Evolutionary conservation across 1,140 invertebrate species (phyloP).

Genomic region (Ceratoteleas bidentatus): DNA sequence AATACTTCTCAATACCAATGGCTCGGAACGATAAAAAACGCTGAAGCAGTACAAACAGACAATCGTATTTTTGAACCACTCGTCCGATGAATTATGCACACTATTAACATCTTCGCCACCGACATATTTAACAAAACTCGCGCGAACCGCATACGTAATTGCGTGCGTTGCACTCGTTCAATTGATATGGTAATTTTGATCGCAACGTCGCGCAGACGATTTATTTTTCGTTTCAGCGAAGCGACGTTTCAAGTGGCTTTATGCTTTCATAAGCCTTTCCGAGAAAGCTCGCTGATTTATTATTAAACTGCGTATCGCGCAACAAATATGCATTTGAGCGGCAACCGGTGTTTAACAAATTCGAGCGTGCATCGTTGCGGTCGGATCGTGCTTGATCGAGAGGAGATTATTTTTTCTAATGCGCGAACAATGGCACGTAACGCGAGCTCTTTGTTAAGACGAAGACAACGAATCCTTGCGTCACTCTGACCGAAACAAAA

Average conservation of each 20-base stretch:
- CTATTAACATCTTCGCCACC: not conserved
- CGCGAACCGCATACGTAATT: not conserved
- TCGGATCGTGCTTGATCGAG: slow-evolving; percentile 31
- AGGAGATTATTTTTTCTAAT: slow-evolving; percentile 38
- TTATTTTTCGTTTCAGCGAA: slow-evolving; percentile 34
- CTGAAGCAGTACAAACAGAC: not conserved
- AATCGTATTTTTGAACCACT: too few species aligned
- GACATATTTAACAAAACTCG: not conserved
- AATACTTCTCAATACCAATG: too few species aligned
- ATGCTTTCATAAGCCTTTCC: slow-evolving; percentile 20
- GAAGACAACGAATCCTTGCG: slow-evolving; percentile 35
- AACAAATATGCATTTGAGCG: slow-evolving; percentile 42
- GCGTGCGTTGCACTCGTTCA: not conserved
- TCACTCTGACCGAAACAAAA: slow-evolving; percentile 21
- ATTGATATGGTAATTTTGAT: slow-evolving; percentile 24
- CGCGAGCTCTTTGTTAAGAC: slow-evolving; percentile 20
- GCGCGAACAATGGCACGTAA: slow-evolving; percentile 51
- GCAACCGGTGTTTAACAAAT: slow-evolving; percentile 46
- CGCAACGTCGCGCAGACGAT: not conserved
- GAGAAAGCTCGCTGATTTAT: slow-evolving; percentile 33
- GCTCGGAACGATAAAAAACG: not conserved
- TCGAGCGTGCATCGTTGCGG: slow-evolving; percentile 28
- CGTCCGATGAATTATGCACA: not conserved
- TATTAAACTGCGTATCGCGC: slow-evolving; percentile 31
- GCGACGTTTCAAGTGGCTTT: slow-evolving; percentile 15